These are phyloP conservation scores for Gobio gobio DNA, from an alignment of 2,113 vertebrate genomes.

Conservation along the genomic window DNA sequence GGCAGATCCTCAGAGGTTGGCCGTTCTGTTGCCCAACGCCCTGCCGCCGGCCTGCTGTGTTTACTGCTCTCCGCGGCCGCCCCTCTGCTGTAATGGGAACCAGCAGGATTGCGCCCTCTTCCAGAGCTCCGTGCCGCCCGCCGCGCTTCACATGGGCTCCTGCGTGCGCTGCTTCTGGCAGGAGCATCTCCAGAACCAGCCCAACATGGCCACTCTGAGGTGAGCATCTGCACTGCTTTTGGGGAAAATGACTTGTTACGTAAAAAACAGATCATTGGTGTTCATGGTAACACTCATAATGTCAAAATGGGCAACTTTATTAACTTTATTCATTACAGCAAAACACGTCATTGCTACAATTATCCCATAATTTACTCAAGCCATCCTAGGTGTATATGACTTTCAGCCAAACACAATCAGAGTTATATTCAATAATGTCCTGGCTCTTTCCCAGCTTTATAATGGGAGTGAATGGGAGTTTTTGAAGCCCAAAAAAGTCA, in stretches of 20 bases:
- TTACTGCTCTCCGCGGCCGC: constrained; percentile 82
- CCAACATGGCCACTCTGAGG: constrained; percentile 80
- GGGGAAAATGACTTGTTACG: not conserved
- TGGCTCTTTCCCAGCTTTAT: too few relatives aligned
- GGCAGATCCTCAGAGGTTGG: constrained; percentile 58
- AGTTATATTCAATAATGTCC: too few relatives aligned
- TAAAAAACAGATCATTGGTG: not conserved
- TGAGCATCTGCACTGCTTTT: constrained; percentile 66
- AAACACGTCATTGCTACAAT: not conserved
- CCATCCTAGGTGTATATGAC: too few relatives aligned
- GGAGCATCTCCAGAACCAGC: constrained; percentile 88
- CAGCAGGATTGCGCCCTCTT: constrained; percentile 83
- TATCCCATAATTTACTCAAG: too few relatives aligned
- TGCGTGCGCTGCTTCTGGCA: constrained; percentile 85
- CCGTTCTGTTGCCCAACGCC: constrained; percentile 43
- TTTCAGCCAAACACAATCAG: too few relatives aligned
- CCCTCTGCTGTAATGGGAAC: constrained; percentile 76
- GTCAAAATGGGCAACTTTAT: not conserved
- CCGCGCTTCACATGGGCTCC: constrained; percentile 75
- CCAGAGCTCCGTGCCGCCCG: constrained; percentile 68
- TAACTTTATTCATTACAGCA: not conserved
- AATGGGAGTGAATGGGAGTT: too few relatives aligned
- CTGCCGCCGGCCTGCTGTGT: constrained; percentile 62
- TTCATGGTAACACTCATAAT: not conserved
- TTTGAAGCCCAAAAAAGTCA: too few relatives aligned